phyloP scores from a whole-genome alignment of 2,797 vertebrate species.

The Etheostoma nigrum region DNA sequence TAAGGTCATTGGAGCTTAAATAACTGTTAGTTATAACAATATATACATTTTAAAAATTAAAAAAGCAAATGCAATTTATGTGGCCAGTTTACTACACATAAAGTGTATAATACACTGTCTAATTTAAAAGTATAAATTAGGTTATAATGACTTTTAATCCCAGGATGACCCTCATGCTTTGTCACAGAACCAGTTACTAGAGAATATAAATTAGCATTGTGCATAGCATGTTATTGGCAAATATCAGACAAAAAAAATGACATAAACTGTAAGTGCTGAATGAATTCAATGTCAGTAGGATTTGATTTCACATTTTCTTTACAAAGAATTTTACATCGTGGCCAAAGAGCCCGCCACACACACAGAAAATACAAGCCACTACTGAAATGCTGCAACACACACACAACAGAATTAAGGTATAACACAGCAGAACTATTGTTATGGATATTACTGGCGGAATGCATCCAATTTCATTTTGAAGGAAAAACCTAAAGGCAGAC shows the following conservation, averaged over 20 bases:
- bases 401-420: background rate
- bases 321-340: background rate
- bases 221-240: constrained; percentile 29
- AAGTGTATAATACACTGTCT: background rate
- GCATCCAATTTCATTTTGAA: background rate
- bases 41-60: background rate
- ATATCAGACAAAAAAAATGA: constrained; percentile 32
- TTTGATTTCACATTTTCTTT: constrained; percentile 13
- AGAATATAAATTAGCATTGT: constrained; percentile 27
- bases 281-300: background rate
- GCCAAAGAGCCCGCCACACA: background rate
- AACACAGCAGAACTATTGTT: background rate
- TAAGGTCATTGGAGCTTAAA: constrained; percentile 9
- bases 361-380: constrained; percentile 13
- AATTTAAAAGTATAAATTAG: background rate
- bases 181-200: constrained; percentile 10
- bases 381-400: background rate
- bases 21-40: background rate
- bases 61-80: background rate
- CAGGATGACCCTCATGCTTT: constrained; percentile 17
- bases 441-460: background rate
- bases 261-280: constrained; percentile 28
- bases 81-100: background rate
- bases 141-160: constrained; percentile 12
- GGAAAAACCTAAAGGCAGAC: constrained; percentile 1